Conservation (phyloP, 1,140 invertebrate genomes). For the Zaprionus lachaisei region DNA sequence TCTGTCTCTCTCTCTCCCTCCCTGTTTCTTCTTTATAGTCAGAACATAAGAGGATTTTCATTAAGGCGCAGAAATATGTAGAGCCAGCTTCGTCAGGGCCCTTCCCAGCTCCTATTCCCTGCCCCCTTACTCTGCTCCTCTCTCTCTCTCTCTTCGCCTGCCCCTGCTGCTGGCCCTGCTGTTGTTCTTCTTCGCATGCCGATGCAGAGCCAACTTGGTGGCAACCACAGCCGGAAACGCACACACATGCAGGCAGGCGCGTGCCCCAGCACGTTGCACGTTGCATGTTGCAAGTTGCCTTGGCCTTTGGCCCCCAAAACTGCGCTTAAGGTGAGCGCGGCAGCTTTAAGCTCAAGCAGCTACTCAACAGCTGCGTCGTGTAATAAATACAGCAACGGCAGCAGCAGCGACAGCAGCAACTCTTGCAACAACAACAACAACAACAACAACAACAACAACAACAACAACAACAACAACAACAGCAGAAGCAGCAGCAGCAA, state of each 20-base stretch:
- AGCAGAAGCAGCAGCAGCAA: slow-evolving; percentile 4
- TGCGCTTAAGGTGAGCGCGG: slow-evolving; percentile 15
- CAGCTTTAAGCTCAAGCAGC: slow-evolving; percentile 35
- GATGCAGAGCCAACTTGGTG: slow-evolving; percentile 8
- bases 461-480: slow-evolving; percentile 11
- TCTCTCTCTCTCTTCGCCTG: too few relatives aligned
- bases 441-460: slow-evolving; percentile 4
- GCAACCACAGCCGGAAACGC: slow-evolving; percentile 59
- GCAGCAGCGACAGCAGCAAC: slow-evolving; percentile 34
- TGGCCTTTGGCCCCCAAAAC: slow-evolving; percentile 42
- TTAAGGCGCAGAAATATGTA: slow-evolving; percentile 75
- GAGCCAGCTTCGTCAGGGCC: not conserved
- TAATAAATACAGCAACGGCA: slow-evolving; percentile 66
- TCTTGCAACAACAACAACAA: slow-evolving; percentile 12
- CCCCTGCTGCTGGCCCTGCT: not conserved
- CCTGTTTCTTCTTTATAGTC: not conserved
- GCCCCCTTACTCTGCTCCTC: not conserved
- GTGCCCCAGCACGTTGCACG: slow-evolving; percentile 58
- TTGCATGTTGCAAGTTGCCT: slow-evolving; percentile 23
- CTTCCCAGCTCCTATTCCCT: slow-evolving; percentile 26
- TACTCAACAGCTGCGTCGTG: slow-evolving; percentile 55
- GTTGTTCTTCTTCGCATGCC: slow-evolving; percentile 11
- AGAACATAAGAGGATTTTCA: slow-evolving; percentile 78
- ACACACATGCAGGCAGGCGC: slow-evolving; percentile 44
- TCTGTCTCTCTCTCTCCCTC: not conserved